These are phyloP conservation scores for Hylia prasina DNA, from an alignment of 2,113 vertebrate genomes.

Conservation along the genomic window DNA sequence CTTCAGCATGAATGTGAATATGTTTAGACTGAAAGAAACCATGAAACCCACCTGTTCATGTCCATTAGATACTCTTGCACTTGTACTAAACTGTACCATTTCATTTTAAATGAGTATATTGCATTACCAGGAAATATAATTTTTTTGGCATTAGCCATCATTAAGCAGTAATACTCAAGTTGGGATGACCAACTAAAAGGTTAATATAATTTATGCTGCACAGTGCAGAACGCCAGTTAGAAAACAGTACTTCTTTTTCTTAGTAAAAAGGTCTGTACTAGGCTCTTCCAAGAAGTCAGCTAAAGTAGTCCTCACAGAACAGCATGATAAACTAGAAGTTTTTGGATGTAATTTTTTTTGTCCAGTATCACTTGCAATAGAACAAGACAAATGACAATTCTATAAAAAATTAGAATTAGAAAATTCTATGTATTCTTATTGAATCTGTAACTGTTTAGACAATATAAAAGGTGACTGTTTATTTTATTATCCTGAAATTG, in stretches of 20 bases:
- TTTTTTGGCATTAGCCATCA: not conserved
- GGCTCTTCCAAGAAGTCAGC: not conserved
- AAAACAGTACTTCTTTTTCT: not conserved
- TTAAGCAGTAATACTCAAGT: not conserved
- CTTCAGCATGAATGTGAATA: not conserved
- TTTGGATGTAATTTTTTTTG: not conserved
- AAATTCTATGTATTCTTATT: not conserved
- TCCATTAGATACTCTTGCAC: not conserved
- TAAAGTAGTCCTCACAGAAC: not conserved
- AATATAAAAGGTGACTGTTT: not conserved
- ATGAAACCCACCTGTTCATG: not conserved
- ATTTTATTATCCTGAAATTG: not conserved
- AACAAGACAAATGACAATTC: not conserved
- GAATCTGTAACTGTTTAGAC: not conserved
- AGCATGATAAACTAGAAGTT: not conserved
- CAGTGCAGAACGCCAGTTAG: not conserved
- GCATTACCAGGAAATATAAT: not conserved
- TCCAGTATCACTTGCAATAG: not conserved
- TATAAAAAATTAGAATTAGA: not conserved
- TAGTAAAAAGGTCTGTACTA: not conserved
- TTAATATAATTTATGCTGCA: constrained; percentile 18
- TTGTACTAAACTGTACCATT: not conserved
- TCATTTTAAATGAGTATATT: not conserved
- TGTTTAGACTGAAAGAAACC: not conserved
- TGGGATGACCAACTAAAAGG: not conserved